Conservation (phyloP, 2,113 vertebrate species). For the Pluvialis apricaria region DNA sequence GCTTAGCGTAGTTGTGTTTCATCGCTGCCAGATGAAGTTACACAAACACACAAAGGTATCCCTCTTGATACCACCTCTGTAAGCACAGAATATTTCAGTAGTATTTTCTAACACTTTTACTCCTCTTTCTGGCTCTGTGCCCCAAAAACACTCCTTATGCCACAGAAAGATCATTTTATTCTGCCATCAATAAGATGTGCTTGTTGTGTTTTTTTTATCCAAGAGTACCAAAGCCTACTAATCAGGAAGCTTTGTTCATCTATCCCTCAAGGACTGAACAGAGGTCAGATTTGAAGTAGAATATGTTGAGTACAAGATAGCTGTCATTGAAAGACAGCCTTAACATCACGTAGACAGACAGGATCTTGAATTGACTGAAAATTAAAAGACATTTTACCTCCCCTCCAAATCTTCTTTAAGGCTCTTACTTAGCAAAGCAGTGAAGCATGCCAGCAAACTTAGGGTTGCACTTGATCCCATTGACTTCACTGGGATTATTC, state of each 20-base stretch:
- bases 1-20: neutral
- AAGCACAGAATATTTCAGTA: neutral
- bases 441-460: neutral
- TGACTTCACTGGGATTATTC: neutral
- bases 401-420: neutral
- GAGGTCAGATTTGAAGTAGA: neutral
- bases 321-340: neutral
- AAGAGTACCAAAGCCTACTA: neutral
- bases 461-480: neutral
- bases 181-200: neutral
- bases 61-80: neutral
- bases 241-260: neutral
- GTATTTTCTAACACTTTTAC: slow-evolving; percentile 10
- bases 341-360: neutral
- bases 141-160: slow-evolving; percentile 1
- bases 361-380: neutral
- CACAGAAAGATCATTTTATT: slow-evolving; percentile 16
- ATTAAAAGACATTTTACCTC: neutral
- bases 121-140: slow-evolving; percentile 13
- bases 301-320: neutral
- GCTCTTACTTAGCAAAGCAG: neutral
- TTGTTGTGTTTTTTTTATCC: neutral
- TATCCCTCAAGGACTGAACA: neutral
- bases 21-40: neutral
- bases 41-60: neutral